A percentile compares a stretch with the other conserved stretches of the same genome.
Conservation (phyloP, 2,797 vertebrate species). For the Huso huso region DNA sequence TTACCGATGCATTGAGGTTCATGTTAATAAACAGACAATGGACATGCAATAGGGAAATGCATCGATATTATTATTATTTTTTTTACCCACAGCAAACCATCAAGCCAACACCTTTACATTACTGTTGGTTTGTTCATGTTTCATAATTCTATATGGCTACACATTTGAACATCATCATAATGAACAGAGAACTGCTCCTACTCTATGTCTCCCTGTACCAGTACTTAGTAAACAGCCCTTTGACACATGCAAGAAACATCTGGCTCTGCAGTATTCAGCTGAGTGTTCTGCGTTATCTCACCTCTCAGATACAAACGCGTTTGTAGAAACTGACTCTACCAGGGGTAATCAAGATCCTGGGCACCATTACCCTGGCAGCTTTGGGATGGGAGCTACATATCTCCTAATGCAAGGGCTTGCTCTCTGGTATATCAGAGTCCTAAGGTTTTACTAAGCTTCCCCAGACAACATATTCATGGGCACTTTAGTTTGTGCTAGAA, state of each 20-base stretch:
- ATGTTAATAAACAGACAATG: no score
- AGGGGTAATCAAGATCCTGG: slow-evolving; percentile 3
- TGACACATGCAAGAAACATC: background rate
- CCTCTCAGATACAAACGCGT: background rate
- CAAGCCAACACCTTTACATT: no score
- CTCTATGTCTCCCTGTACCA: no score
- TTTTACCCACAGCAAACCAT: no score
- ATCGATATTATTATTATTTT: no score
- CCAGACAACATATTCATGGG: slow-evolving; percentile 9
- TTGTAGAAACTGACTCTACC: background rate
- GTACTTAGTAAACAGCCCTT: no score
- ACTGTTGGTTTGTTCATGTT: no score
- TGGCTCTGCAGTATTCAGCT: background rate
- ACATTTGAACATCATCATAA: no score
- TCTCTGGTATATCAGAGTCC: slow-evolving; percentile 11
- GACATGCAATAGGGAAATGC: no score
- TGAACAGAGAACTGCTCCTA: no score
- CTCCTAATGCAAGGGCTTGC: slow-evolving; percentile 1
- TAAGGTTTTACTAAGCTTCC: slow-evolving; percentile 6
- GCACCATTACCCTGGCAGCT: slow-evolving; percentile 9
- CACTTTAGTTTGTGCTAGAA: background rate
- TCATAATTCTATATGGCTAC: no score
- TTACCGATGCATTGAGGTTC: no score
- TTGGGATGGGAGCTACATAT: slow-evolving; percentile 3
- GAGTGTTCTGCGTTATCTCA: background rate